These are phyloP conservation scores for Paramuricea clavata DNA, from an alignment of 92 coral and sea anemone species.

Conservation along the genomic window DNA sequence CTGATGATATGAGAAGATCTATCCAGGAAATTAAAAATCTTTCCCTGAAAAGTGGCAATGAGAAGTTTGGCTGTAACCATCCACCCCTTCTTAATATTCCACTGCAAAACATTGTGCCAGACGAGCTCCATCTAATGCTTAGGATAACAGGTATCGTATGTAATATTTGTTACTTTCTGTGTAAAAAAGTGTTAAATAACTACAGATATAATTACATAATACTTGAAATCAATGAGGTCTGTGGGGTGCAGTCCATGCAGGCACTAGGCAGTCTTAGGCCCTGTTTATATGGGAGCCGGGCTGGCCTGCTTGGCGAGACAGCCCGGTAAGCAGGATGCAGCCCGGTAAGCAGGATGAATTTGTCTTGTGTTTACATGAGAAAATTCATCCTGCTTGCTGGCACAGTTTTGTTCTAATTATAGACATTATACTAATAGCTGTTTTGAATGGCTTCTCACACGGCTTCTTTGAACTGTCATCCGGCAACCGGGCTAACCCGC, in stretches of 20 bases:
- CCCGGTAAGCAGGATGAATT: no score
- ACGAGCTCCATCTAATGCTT: slow-evolving; percentile 42
- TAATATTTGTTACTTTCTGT: background rate
- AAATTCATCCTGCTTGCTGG: no score
- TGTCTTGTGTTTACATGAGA: no score
- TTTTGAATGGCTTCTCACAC: no score
- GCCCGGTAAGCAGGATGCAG: no score
- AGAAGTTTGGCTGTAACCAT: slow-evolving; percentile 43
- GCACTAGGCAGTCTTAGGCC: no score
- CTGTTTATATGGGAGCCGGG: no score
- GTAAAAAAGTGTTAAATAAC: background rate
- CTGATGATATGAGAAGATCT: slow-evolving; percentile 11
- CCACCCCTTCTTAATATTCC: slow-evolving; percentile 38
- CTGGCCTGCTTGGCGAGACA: no score
- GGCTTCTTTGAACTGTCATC: no score
- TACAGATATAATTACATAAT: background rate
- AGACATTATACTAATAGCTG: no score
- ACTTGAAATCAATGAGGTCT: background rate
- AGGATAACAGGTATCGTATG: slow-evolving; percentile 17
- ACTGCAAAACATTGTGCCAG: slow-evolving; percentile 44
- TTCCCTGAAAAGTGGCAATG: slow-evolving; percentile 35
- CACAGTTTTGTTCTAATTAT: no score
- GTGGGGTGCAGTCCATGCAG: background rate
- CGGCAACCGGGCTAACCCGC: no score
- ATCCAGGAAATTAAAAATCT: slow-evolving; percentile 45